These are phyloP conservation scores for Salvelinus sp. DNA, from an alignment of 2,113 vertebrate genomes.

Conservation along the genomic window DNA sequence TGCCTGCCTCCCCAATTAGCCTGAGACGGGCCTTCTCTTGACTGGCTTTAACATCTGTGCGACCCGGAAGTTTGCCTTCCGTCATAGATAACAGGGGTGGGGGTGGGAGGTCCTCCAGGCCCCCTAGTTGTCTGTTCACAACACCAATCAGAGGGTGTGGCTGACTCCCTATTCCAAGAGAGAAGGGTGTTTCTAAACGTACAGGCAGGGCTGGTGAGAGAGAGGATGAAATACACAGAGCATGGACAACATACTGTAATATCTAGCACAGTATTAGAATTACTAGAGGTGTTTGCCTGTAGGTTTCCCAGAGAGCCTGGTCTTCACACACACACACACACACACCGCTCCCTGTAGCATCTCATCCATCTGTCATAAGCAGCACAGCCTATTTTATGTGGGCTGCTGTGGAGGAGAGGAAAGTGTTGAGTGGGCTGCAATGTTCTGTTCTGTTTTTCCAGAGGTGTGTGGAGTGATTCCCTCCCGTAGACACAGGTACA, in stretches of 20 bases:
- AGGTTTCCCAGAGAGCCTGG: no score
- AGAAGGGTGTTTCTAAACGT: background rate
- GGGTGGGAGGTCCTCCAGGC: background rate
- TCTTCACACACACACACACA: no score
- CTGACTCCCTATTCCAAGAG: background rate
- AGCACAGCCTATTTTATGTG: conserved; percentile 28
- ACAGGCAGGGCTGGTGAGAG: no score
- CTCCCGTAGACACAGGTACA: conserved; percentile 12
- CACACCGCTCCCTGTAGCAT: background rate
- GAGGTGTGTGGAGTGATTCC: conserved; percentile 45
- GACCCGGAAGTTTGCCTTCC: conserved; percentile 51
- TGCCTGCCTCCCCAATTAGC: conserved; percentile 60
- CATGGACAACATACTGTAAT: no score
- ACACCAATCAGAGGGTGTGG: no score
- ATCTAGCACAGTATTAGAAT: no score
- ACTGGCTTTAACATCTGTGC: conserved; percentile 60
- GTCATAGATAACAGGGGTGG: background rate
- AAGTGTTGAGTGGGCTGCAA: conserved; percentile 22
- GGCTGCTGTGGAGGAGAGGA: conserved; percentile 1
- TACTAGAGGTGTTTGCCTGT: no score
- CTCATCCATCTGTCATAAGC: conserved; percentile 9
- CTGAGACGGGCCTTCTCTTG: conserved; percentile 48
- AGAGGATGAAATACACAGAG: no score
- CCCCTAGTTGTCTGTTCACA: conserved; percentile 19
- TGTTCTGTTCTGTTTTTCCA: conserved; percentile 30